Evolutionary conservation across 2,888 invertebrate species (phyloP).

Genomic region (Clepsis dumicolana): DNA sequence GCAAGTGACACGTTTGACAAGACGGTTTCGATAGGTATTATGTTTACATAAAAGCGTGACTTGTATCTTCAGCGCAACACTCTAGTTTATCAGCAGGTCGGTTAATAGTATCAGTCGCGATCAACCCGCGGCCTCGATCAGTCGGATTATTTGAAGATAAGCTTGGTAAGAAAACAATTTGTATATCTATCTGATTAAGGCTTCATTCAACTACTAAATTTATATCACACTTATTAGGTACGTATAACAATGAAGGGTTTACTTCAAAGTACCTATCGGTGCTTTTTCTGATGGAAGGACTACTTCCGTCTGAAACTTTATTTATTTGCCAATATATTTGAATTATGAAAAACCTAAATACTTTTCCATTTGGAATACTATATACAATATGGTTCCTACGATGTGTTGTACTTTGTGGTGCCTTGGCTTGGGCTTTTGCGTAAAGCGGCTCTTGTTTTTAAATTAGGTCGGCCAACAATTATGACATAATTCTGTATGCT

Average conservation of each 20-base stretch:
- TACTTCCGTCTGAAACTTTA: not conserved
- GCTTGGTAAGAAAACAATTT: constrained; percentile 5
- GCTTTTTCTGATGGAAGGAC: not conserved
- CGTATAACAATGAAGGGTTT: not conserved
- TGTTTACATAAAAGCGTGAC: constrained; percentile 25
- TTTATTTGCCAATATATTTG: no score
- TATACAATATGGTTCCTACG: no score
- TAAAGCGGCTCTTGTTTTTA: no score
- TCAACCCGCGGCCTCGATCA: not conserved
- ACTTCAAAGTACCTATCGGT: not conserved
- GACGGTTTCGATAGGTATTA: constrained; percentile 25
- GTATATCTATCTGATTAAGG: not conserved
- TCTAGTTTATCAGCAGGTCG: constrained; percentile 8
- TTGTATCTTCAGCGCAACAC: constrained; percentile 19
- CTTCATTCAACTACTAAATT: not conserved
- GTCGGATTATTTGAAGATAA: not conserved
- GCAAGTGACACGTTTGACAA: constrained; percentile 12
- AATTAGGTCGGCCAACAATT: no score
- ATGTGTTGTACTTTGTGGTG: no score
- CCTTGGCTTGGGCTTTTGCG: no score
- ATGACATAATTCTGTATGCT: no score
- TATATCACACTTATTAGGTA: no score
- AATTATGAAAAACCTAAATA: no score
- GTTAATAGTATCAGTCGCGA: constrained; percentile 15
- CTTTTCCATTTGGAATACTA: no score